These are phyloP conservation scores for Ispidina picta DNA, from an alignment of 2,797 vertebrate species.

Conservation along the genomic window DNA sequence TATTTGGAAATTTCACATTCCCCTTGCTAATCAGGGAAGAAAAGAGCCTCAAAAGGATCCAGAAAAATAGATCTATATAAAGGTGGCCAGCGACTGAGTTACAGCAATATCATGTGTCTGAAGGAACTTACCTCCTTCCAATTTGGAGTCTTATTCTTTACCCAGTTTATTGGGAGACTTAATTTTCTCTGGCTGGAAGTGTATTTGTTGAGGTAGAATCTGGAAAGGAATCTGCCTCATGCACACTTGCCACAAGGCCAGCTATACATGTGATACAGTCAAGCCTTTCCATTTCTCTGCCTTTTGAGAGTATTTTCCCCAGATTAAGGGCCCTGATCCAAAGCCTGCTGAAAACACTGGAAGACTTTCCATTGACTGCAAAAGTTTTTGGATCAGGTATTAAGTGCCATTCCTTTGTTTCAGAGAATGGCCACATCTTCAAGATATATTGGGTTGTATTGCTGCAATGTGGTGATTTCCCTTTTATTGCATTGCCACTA, in stretches of 20 bases:
- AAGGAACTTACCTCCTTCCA: constrained; percentile 39
- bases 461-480: not conserved
- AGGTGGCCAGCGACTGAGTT: constrained; percentile 17
- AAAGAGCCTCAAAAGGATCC: not conserved
- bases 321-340: constrained; percentile 15
- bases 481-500: constrained; percentile 38
- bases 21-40: not conserved
- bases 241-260: constrained; percentile 20
- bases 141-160: constrained; percentile 38
- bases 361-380: constrained; percentile 21
- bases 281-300: constrained; percentile 22
- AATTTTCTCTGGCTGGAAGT: constrained; percentile 41
- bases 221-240: constrained; percentile 37
- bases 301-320: constrained; percentile 25
- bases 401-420: not conserved
- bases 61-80: constrained; percentile 1
- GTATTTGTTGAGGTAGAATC: constrained; percentile 54
- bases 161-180: constrained; percentile 12
- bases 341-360: constrained; percentile 33
- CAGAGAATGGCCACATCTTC: not conserved
- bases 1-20: constrained; percentile 18
- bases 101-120: constrained; percentile 22
- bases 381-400: constrained; percentile 12
- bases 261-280: constrained; percentile 17
- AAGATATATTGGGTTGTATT: not conserved